Conservation (phyloP, 92 coral and sea anemone genomes). For the Actinernus sp. region DNA sequence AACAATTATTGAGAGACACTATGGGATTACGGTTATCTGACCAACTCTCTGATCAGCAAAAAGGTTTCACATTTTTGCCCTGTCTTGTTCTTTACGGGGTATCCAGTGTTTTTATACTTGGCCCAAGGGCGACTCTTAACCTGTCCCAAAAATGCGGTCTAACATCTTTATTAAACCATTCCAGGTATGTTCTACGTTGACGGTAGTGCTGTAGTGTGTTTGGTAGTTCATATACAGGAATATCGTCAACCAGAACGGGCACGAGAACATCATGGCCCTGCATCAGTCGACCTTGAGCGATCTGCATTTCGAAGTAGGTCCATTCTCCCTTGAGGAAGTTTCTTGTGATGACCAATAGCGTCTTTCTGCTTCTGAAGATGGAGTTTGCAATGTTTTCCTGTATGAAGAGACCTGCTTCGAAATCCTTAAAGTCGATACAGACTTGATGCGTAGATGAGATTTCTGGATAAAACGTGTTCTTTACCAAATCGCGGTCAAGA, state of each 20-base stretch:
- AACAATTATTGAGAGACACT: too few species aligned
- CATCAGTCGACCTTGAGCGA: constrained; percentile 54
- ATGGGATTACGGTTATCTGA: too few species aligned
- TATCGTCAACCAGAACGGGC: constrained; percentile 46
- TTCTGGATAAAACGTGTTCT: constrained; percentile 23
- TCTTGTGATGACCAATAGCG: constrained; percentile 42
- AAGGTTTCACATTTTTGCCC: not conserved
- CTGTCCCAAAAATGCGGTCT: constrained; percentile 66
- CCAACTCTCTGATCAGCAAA: constrained; percentile 21
- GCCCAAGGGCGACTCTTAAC: constrained; percentile 47
- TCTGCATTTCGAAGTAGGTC: constrained; percentile 63
- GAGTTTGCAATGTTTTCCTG: constrained; percentile 49
- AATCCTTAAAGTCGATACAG: constrained; percentile 59
- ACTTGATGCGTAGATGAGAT: constrained; percentile 32
- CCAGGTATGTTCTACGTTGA: constrained; percentile 49
- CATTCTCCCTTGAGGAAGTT: constrained; percentile 56
- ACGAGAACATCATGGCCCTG: constrained; percentile 54
- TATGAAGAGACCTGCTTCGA: constrained; percentile 38
- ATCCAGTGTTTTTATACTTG: constrained; percentile 12
- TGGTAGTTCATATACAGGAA: constrained; percentile 40
- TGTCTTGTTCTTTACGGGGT: not conserved
- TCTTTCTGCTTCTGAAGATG: constrained; percentile 67
- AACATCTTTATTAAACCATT: constrained; percentile 61
- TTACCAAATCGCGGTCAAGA: constrained; percentile 55
- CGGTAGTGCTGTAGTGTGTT: constrained; percentile 54